Base-by-base conservation (phyloP, 2,888 invertebrate species). In the Melolontha melolontha region DNA sequence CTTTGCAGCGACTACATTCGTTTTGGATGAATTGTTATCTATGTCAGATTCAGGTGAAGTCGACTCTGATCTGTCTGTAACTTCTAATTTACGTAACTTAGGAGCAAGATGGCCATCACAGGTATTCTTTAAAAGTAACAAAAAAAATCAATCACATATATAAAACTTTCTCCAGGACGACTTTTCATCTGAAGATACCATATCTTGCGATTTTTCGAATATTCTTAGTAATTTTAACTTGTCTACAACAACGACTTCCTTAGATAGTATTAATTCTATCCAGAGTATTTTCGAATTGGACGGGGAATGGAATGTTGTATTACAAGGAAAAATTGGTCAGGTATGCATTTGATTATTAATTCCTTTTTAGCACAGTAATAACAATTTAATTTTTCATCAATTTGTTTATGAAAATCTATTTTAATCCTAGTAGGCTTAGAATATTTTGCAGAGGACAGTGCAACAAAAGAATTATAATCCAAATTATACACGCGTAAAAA, bases 241-340 rank as follows among this genome's bases (percentile, higher is more conserved):
- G 66, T 77, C 81, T 5, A 81, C 81, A 2, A 78, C 79, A 1
- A 79, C 82, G 1, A 80, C 82, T 5, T 82, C 83, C 2, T 73
- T 84, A 41, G 83, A 84, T 68, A 83, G 83, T 71, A 79, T 84
- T 40, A 81, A 81, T 69, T 82, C 83, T 68, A 84, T 87, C 83
- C 86, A 86, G 74, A 85, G 84, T 66, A 86, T 88, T 64, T 87
- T 87, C 72, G 87, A 88, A 73, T 76, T 88, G 16, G 87, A 86
- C 71, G 85, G 83, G n/a, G 86, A 87, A 72, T 87, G 85, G 71
- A 87, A 87, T 76, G 86, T 91, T 1, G 86, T 88, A 64, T 78
- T 89, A 5, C 87, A 88, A 77, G 87, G 88, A 12, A 83, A 86
- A 72, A 88, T 90, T 71, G 90, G 90, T 49, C 86, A 89, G 80